phyloP scores from a whole-genome alignment of 2,113 vertebrate genomes.

The Mohoua ochrocephala region DNA sequence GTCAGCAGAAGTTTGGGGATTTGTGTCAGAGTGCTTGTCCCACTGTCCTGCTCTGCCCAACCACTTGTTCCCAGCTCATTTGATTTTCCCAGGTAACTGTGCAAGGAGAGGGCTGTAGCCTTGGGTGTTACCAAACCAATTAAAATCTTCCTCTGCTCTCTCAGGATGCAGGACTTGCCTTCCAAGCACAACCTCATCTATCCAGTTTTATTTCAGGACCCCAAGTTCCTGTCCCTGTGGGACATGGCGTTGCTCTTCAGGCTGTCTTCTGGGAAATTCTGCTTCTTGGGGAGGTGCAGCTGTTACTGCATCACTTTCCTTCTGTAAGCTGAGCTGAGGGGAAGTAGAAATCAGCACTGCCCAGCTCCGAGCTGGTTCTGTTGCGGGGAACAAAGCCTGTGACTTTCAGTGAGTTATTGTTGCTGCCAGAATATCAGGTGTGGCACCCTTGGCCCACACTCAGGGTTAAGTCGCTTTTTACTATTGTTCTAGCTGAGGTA shows the following conservation, averaged over 20 bases:
- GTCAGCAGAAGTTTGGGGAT: not conserved
- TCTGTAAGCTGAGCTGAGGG: not conserved
- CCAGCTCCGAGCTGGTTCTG: not conserved
- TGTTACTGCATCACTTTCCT: not conserved
- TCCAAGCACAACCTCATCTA: not conserved
- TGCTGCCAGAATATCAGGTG: not conserved
- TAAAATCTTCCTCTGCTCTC: not conserved
- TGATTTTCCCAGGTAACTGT: not conserved
- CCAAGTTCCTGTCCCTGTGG: not conserved
- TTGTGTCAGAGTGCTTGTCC: not conserved
- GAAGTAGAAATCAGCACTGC: not conserved
- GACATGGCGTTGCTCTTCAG: not conserved
- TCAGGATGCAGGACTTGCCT: not conserved
- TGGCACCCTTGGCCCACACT: not conserved
- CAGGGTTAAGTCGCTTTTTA: not conserved
- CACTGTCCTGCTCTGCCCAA: not conserved
- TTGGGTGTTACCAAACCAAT: not conserved
- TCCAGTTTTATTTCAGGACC: not conserved
- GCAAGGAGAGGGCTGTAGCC: not conserved
- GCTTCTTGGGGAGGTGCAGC: not conserved
- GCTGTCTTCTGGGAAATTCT: not conserved
- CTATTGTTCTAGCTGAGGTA: not conserved
- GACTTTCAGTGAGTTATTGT: not conserved
- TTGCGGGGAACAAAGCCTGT: rapidly evolving
- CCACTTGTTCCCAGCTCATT: not conserved